A percentile compares a stretch with the other conserved stretches of the same genome.
These are phyloP conservation scores for Epirrhoe alternata DNA, from an alignment of 2,888 invertebrate genomes.

Conservation along the genomic window DNA sequence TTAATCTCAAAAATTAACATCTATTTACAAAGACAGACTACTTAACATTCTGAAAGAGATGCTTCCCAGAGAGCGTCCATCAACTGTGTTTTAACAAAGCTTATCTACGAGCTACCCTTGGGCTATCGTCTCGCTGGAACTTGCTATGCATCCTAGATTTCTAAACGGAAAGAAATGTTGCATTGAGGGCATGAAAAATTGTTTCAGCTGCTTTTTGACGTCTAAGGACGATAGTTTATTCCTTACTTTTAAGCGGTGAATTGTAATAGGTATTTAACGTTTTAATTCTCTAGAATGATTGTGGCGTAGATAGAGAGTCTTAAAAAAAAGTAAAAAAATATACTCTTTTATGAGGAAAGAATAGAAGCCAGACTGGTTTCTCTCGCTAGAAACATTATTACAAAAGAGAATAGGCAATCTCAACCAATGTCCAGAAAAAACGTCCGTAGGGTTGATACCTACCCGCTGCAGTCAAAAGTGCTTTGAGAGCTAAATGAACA, in stretches of 20 bases:
- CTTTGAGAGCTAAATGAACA: too few relatives aligned
- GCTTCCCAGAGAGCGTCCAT: constrained; percentile 33
- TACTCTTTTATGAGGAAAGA: not conserved
- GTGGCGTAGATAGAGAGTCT: not conserved
- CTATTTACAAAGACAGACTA: constrained; percentile 27
- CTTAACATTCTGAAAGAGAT: constrained; percentile 40
- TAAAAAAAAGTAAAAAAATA: not conserved
- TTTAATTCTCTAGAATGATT: not conserved
- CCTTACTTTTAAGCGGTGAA: too few relatives aligned
- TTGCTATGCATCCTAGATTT: constrained; percentile 23
- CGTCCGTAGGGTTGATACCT: too few relatives aligned
- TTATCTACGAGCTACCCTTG: constrained; percentile 39
- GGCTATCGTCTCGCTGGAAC: constrained; percentile 36
- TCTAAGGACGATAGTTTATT: not conserved
- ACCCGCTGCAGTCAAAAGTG: too few relatives aligned
- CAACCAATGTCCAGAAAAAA: too few relatives aligned
- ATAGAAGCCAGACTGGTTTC: not conserved
- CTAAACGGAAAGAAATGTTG: constrained; percentile 19
- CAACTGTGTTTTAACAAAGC: constrained; percentile 43
- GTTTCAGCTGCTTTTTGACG: not conserved
- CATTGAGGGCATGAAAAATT: constrained; percentile 19
- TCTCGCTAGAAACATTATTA: not conserved
- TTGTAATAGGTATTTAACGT: too few relatives aligned
- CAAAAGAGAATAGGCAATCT: too few relatives aligned
- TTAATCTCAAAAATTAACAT: constrained; percentile 22